Evolutionary conservation across 2,888 invertebrate genomes (phyloP).

Genomic region (Pediacus dermestoides): DNA sequence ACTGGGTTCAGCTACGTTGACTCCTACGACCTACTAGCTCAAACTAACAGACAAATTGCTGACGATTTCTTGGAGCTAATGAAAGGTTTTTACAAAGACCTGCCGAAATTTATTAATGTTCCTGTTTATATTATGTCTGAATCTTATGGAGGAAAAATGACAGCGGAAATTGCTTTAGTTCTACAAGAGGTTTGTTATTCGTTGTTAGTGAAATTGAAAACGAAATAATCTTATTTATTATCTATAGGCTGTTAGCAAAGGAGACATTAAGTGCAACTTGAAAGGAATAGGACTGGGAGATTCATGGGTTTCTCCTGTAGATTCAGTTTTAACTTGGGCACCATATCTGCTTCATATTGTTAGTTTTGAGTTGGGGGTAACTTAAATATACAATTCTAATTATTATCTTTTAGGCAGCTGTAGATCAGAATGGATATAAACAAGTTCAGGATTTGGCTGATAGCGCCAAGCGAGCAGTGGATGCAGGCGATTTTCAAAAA

Average conservation of each 20-base stretch:
- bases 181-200: slow-evolving; percentile 53
- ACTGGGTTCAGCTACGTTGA: slow-evolving; percentile 78
- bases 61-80: slow-evolving; percentile 72
- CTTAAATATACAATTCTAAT: slow-evolving; percentile 2
- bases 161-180: slow-evolving; percentile 71
- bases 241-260: slow-evolving; percentile 30
- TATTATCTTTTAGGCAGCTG: slow-evolving; percentile 56
- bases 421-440: slow-evolving; percentile 61
- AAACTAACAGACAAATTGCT: slow-evolving; percentile 64
- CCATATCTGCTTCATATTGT: slow-evolving; percentile 71
- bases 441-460: not conserved
- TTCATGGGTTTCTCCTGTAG: slow-evolving; percentile 86
- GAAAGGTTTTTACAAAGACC: slow-evolving; percentile 61
- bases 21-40: slow-evolving; percentile 50
- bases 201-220: slow-evolving; percentile 1
- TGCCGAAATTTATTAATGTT: slow-evolving; percentile 67
- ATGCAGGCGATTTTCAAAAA: slow-evolving; percentile 52
- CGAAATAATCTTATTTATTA: slow-evolving; percentile 10
- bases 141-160: slow-evolving; percentile 93
- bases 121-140: slow-evolving; percentile 85
- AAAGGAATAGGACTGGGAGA: slow-evolving; percentile 81
- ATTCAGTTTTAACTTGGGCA: slow-evolving; percentile 80
- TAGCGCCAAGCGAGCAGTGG: slow-evolving; percentile 39
- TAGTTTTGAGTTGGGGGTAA: slow-evolving; percentile 32
- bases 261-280: slow-evolving; percentile 56